Percentiles rank a stretch among this genome's conserved stretches.
phyloP scores from a whole-genome alignment of 1,140 invertebrate genomes.

The Theocolax elegans region DNA sequence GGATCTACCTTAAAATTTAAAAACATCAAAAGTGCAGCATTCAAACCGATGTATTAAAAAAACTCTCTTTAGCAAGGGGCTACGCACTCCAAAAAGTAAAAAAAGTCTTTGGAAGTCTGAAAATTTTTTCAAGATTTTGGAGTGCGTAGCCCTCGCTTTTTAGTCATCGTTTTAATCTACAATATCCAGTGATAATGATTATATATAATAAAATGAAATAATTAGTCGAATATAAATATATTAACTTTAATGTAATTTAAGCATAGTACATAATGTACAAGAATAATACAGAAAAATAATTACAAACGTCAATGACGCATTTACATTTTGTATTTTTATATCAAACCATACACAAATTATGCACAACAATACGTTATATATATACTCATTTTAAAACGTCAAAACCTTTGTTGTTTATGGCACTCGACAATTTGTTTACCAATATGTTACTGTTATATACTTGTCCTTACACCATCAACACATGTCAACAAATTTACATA shows the following conservation, averaged over 20 bases:
- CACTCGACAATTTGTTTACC: conserved; percentile 29
- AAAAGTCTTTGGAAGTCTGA: too few species aligned
- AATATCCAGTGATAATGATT: too few species aligned
- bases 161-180: too few species aligned
- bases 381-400: conserved; percentile 13
- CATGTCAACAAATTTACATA: conserved; percentile 42
- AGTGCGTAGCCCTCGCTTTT: too few species aligned
- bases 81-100: too few species aligned
- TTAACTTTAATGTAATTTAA: conserved; percentile 44
- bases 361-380: conserved; percentile 38
- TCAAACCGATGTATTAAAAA: too few species aligned
- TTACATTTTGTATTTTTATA: conserved; percentile 32
- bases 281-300: conserved; percentile 46
- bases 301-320: conserved; percentile 29
- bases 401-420: conserved; percentile 29
- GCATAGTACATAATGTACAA: conserved; percentile 45
- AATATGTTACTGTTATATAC: not conserved
- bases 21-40: too few species aligned
- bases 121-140: too few species aligned
- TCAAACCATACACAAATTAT: conserved; percentile 42
- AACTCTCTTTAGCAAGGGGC: too few species aligned
- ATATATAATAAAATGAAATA: not conserved
- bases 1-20: too few species aligned
- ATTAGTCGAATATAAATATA: conserved; percentile 12
- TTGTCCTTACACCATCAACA: conserved; percentile 26